These are phyloP conservation scores for Tyto alba DNA, from an alignment of 2,113 vertebrate species.

Conservation along the genomic window DNA sequence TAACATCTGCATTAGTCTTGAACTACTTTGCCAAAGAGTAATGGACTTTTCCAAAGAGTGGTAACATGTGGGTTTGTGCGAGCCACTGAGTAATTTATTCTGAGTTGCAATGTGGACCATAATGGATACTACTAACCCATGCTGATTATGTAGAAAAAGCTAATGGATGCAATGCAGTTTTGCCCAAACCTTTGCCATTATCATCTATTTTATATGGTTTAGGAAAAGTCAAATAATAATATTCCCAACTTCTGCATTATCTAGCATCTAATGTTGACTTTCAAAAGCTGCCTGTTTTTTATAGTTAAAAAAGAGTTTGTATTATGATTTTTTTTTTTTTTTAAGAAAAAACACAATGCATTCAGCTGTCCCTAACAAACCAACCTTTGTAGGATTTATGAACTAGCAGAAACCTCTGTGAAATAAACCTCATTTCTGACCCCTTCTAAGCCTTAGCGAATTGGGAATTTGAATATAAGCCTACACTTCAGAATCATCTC, in stretches of 20 bases:
- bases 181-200: neutral
- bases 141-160: neutral
- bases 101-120: neutral
- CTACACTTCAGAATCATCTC: neutral
- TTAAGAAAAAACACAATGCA: neutral
- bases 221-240: neutral
- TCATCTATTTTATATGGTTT: neutral
- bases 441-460: neutral
- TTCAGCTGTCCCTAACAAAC: neutral
- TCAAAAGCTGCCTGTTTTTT: neutral
- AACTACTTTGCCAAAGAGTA: neutral
- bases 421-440: constrained; percentile 2
- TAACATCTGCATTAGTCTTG: neutral
- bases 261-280: neutral
- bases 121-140: neutral
- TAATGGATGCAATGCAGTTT: neutral
- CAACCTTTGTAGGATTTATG: neutral
- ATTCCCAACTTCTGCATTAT: neutral
- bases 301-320: neutral
- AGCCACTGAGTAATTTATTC: neutral
- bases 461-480: neutral
- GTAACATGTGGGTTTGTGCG: neutral
- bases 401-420: neutral
- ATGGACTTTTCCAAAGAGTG: neutral
- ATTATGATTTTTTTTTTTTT: neutral